Percentiles rank a stretch among this genome's conserved stretches.
These are phyloP conservation scores for Calidris pugnax DNA, from an alignment of 2,113 vertebrate species.

Conservation along the genomic window DNA sequence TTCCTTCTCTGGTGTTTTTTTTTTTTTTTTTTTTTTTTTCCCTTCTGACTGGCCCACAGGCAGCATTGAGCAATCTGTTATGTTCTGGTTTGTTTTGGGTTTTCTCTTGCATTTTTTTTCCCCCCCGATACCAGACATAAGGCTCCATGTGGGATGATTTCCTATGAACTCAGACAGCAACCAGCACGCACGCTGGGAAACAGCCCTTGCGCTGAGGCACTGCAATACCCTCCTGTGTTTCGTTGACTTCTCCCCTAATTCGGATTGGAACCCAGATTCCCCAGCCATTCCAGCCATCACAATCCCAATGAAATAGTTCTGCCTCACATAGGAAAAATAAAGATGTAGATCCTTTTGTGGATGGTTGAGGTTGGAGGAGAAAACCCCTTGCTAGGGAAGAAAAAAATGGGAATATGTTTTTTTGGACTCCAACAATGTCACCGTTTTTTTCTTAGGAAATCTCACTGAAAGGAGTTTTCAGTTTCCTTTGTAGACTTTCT, in stretches of 20 bases:
- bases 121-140: neutral
- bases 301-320: neutral
- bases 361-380: neutral
- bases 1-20: too few relatives aligned
- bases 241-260: conserved; percentile 22
- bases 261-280: neutral
- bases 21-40: neutral
- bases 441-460: neutral
- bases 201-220: neutral
- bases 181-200: neutral
- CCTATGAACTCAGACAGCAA: neutral
- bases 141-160: neutral
- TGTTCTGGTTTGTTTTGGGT: neutral
- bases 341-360: neutral
- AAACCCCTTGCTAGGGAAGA: neutral
- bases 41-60: neutral
- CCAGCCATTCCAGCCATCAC: neutral
- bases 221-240: neutral
- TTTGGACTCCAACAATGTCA: neutral
- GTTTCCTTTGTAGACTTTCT: neutral
- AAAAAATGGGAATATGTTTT: neutral
- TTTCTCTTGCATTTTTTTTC: neutral
- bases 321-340: neutral
- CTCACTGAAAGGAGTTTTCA: neutral
- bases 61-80: conserved; percentile 1